Evolutionary conservation across 2,113 vertebrate genomes (phyloP), one percentile per base, ranked within the genome.

Genomic region (Lethenteron reissneri): DNA sequence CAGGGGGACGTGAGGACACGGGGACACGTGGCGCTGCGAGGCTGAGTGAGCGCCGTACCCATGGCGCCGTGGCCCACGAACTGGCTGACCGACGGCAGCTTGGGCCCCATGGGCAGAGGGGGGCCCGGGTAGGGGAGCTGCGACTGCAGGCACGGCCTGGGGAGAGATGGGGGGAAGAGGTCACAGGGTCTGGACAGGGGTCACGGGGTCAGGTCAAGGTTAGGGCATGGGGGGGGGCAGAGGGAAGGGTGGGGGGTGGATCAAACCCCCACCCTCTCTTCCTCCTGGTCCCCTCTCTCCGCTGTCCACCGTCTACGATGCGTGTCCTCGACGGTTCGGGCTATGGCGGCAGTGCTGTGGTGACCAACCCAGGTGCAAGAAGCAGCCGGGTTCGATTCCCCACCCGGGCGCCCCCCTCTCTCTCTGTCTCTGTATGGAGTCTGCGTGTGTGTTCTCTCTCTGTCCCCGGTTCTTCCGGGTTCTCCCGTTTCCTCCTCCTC

Each of bases 1-100:
- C 60, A 4, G 1, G 17, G 2, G 17, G 14, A 64, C 60, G 17
- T 17, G 17, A 14, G 17, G 14, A 64, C 2, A 64, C 4, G 17
- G 14, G 6, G 14, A 64, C 60, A 64, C 60, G 21, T 4, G 21
- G 14, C 41, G 41, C 41, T 41, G 41, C 41, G 21, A 14, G 21
- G 60, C 2, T 6, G 14, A 19, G 60, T 6, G 14, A 64, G 21
- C 21, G 2, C 3, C 60, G 14, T 19, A 64, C 60, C 60, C 60
- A 64, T 64, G 14, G 60, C 3, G 60, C 21, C 21, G 60, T 97
- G 92, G 81, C 95, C 97, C 77, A 99, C 97, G 58, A 99, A 87
- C 80, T 99, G 94, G 79, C 92, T 97, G 83, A 99, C 92, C 0
- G 94, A 99, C n/a, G 94, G 94, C 74, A 97, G 83, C 80, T 99